Conservation (phyloP, 2,113 vertebrate species). For the Maccullochella peelii region DNA sequence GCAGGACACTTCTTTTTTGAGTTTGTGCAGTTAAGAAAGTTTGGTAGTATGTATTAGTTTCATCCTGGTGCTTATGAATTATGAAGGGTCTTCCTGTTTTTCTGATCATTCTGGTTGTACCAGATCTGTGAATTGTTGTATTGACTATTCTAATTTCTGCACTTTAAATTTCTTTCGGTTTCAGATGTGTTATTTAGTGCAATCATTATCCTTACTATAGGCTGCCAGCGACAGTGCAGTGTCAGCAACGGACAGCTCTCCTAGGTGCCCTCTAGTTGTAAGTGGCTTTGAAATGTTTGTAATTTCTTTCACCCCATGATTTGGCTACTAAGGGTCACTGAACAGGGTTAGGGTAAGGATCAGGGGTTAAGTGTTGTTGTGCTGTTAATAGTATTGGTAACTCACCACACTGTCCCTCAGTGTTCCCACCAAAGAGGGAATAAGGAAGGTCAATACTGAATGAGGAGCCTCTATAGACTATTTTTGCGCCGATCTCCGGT, state of each 20-base stretch:
- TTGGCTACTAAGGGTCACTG: background rate
- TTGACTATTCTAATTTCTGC: background rate
- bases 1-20: no score
- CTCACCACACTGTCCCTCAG: slow-evolving; percentile 95
- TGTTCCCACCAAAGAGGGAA: slow-evolving; percentile 87
- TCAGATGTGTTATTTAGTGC: no score
- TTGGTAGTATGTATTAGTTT: background rate
- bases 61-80: background rate
- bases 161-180: background rate
- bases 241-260: background rate
- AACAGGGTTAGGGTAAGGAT: background rate
- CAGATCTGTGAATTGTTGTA: background rate
- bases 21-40: no score
- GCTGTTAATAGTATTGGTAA: background rate
- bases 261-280: background rate
- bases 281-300: background rate
- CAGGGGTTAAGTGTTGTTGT: no score
- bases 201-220: background rate
- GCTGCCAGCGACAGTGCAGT: background rate
- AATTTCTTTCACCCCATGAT: background rate
- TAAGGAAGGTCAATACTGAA: slow-evolving; percentile 87
- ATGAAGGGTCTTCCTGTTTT: background rate
- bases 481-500: slow-evolving; percentile 73
- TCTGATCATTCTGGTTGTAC: background rate
- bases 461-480: slow-evolving; percentile 85